These are phyloP conservation scores for Tetragonisca angustula DNA, from an alignment of 2,888 invertebrate species.

Conservation along the genomic window DNA sequence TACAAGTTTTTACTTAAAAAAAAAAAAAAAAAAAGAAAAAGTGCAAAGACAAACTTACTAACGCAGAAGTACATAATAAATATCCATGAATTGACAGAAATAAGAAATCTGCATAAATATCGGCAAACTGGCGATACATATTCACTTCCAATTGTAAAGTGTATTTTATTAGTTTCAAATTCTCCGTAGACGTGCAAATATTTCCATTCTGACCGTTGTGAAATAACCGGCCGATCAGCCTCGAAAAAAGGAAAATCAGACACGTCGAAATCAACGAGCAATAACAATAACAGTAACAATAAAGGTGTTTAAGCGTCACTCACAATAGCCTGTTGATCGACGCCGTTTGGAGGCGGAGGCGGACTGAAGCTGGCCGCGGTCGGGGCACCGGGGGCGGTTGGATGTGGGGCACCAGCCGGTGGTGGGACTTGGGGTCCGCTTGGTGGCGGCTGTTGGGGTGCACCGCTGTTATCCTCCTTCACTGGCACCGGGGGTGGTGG, in stretches of 20 bases:
- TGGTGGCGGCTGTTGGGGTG: slow-evolving; percentile 77
- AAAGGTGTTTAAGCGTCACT: slow-evolving; percentile 55
- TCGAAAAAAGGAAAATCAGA: background rate
- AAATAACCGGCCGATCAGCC: background rate
- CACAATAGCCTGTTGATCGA: slow-evolving; percentile 83
- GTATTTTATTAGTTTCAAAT: too few relatives aligned
- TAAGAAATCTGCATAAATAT: too few relatives aligned
- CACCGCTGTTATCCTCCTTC: slow-evolving; percentile 82
- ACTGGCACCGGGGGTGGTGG: slow-evolving; percentile 83
- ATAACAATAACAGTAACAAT: background rate
- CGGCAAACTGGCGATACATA: too few relatives aligned
- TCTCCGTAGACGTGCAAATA: too few relatives aligned
- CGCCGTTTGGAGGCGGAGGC: slow-evolving; percentile 85
- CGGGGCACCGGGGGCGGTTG: slow-evolving; percentile 79
- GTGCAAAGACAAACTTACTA: too few relatives aligned
- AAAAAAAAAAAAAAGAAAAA: too few relatives aligned
- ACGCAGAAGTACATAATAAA: too few relatives aligned
- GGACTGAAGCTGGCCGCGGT: slow-evolving; percentile 85
- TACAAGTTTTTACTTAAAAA: too few relatives aligned
- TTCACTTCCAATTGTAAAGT: too few relatives aligned
- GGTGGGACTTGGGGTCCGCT: slow-evolving; percentile 83
- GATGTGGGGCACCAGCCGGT: slow-evolving; percentile 78
- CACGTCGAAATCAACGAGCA: background rate
- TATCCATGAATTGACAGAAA: too few relatives aligned
- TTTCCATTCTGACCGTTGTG: too few relatives aligned